These are phyloP conservation scores for Moxostoma hubbsi DNA, from an alignment of 2,797 vertebrate species.

Conservation along the genomic window DNA sequence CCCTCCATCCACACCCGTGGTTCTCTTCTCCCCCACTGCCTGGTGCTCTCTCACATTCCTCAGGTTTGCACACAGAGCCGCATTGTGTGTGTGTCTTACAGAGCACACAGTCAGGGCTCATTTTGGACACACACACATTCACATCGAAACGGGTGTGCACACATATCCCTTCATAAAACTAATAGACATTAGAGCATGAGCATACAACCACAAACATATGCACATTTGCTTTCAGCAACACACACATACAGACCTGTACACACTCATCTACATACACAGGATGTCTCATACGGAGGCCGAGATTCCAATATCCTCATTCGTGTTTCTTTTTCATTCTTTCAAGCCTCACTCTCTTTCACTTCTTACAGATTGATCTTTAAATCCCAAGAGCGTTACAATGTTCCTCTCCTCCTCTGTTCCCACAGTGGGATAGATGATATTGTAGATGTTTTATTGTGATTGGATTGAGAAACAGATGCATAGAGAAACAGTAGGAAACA, in stretches of 20 bases:
- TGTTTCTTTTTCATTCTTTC: slow-evolving; percentile 44
- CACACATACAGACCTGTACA: slow-evolving; percentile 21
- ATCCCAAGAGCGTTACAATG: slow-evolving; percentile 47
- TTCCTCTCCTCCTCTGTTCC: slow-evolving; percentile 50
- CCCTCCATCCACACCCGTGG: slow-evolving; percentile 75
- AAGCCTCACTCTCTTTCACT: slow-evolving; percentile 31
- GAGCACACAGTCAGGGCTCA: slow-evolving; percentile 73
- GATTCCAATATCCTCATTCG: slow-evolving; percentile 51
- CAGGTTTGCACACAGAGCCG: slow-evolving; percentile 80
- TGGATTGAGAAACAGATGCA: slow-evolving; percentile 43
- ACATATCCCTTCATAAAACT: slow-evolving; percentile 44
- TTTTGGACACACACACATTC: slow-evolving; percentile 51
- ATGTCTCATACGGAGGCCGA: slow-evolving; percentile 58
- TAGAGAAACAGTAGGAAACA: slow-evolving; percentile 26
- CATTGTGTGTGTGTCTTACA: slow-evolving; percentile 78
- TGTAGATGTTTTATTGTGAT: slow-evolving; percentile 52
- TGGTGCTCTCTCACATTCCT: slow-evolving; percentile 84
- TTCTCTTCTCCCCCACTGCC: slow-evolving; percentile 78
- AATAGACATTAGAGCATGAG: slow-evolving; percentile 27
- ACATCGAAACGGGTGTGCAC: slow-evolving; percentile 27
- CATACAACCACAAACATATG: slow-evolving; percentile 46
- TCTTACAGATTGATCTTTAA: slow-evolving; percentile 52
- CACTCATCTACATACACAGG: slow-evolving; percentile 60
- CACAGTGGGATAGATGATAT: slow-evolving; percentile 51
- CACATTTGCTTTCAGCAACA: neutral